Evolutionary conservation across 2,888 invertebrate genomes (phyloP).

Genomic region (Bibio marci): DNA sequence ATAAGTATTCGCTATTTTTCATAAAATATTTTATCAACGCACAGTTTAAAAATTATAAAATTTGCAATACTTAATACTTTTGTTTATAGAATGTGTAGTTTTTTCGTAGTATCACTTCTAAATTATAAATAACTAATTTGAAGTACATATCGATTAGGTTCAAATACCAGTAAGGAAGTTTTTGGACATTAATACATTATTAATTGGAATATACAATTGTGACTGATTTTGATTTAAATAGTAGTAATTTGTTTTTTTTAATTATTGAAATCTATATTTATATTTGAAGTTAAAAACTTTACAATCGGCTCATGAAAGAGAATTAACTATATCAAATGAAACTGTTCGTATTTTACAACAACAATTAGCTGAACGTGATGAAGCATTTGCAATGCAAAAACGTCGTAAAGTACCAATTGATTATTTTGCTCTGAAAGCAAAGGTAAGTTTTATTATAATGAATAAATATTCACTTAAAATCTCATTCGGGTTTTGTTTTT

Average conservation of each 20-base stretch:
- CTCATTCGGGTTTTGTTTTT: neutral
- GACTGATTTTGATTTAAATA: neutral
- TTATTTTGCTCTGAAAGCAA: constrained; percentile 29
- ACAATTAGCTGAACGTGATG: constrained; percentile 26
- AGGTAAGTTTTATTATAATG: constrained; percentile 17
- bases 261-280: too few species aligned
- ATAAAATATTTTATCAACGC: too few species aligned
- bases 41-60: too few species aligned
- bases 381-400: constrained; percentile 24
- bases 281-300: constrained; percentile 64
- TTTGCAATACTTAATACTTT: too few species aligned
- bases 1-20: too few species aligned
- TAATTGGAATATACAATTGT: neutral
- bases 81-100: too few species aligned
- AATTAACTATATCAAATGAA: constrained; percentile 33
- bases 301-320: constrained; percentile 54
- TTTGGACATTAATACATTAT: too few species aligned
- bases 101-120: too few species aligned
- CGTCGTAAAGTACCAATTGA: constrained; percentile 29
- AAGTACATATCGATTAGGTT: too few species aligned
- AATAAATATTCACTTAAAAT: constrained; percentile 1
- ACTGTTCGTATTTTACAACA: constrained; percentile 27
- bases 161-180: too few species aligned
- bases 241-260: constrained; percentile 26
- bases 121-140: too few species aligned